Base-by-base conservation (phyloP, 2,888 invertebrate genomes). In the Lycia hirtaria region DNA sequence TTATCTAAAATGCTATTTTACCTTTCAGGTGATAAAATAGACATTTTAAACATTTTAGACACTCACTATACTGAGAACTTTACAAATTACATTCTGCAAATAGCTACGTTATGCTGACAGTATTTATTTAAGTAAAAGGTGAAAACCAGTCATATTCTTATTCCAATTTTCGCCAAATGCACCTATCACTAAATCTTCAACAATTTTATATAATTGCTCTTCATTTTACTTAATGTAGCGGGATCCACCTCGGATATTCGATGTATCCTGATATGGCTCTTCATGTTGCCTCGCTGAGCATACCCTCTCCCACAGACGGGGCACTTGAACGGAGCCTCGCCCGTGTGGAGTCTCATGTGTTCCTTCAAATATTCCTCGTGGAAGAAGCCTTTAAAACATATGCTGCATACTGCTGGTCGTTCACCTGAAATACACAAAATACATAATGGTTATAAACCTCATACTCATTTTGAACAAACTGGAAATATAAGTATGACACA, bases 321-420 rank as follows among this genome's bases (percentile, higher is more conserved):
- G 56, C 92, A 92, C 66, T 90, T 89, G 67, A 85, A 92, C 10
- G 92, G 92, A 1, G 88, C 89, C 58, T 92, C 92, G 0, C 92
- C 92, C 0, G 92, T 92, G 54, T 92, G 92, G 1, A 92, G 78
- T 22, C 91, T 71, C 88, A 88, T 88, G 59, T 92, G 92, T 53
- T 92, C 88, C 19, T 78, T 88, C 1, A 92, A 71, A 64, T 92
- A 92, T 43, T 87, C 88, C 43, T 83, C 82, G 28, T 92, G 91
- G 67, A 73, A 89, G 69, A 92, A 92, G 45, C 86, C 76, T 3
- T 83, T 78, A 1, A 81, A 82, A 64, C 92, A 92, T 15, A 87
- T 75, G 4, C 67, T 71, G 65, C 92, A 92, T 4, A 83, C 78
- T 1, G 88, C 89, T 62, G 92, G 92, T 33, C 92, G 74, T 48